Percentiles rank a stretch among this genome's conserved stretches.
phyloP scores from a whole-genome alignment of 2,888 invertebrate species.

The Euphydryas editha region DNA sequence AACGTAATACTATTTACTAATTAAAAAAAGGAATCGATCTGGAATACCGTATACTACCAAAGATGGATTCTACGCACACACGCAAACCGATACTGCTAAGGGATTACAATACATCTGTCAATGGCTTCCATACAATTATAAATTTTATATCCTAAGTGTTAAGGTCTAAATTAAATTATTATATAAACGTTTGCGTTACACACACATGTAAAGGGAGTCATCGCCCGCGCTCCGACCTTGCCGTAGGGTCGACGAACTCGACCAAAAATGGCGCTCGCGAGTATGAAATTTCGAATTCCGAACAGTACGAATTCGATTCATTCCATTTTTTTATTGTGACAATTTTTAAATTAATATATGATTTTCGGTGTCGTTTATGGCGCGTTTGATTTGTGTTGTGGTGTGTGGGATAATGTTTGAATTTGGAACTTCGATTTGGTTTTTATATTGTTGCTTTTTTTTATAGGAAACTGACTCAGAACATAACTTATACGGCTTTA shows the following conservation, averaged over 20 bases:
- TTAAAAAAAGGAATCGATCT: constrained; percentile 32
- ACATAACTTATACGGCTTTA: background rate
- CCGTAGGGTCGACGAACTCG: constrained; percentile 64
- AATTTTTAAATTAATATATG: constrained; percentile 13
- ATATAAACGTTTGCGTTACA: constrained; percentile 32
- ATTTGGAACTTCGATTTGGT: constrained; percentile 5
- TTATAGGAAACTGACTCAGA: background rate
- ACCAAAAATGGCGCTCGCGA: constrained; percentile 61
- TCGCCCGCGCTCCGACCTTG: constrained; percentile 74
- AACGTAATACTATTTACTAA: constrained; percentile 30
- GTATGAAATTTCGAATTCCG: constrained; percentile 41
- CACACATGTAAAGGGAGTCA: constrained; percentile 56
- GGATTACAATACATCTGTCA: constrained; percentile 44
- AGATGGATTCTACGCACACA: constrained; percentile 35
- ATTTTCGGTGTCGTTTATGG: constrained; percentile 7
- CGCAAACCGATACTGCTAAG: constrained; percentile 22
- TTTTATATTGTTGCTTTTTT: constrained; percentile 10
- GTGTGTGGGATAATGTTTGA: constrained; percentile 10
- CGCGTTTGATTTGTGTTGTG: constrained; percentile 1
- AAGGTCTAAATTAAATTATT: constrained; percentile 38
- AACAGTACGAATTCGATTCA: constrained; percentile 17
- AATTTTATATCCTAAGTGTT: constrained; percentile 30
- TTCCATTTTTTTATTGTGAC: constrained; percentile 13
- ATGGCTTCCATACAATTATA: constrained; percentile 28
- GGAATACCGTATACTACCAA: constrained; percentile 35